Conservation (phyloP, 2,888 invertebrate species). For the Buathra laborator region DNA sequence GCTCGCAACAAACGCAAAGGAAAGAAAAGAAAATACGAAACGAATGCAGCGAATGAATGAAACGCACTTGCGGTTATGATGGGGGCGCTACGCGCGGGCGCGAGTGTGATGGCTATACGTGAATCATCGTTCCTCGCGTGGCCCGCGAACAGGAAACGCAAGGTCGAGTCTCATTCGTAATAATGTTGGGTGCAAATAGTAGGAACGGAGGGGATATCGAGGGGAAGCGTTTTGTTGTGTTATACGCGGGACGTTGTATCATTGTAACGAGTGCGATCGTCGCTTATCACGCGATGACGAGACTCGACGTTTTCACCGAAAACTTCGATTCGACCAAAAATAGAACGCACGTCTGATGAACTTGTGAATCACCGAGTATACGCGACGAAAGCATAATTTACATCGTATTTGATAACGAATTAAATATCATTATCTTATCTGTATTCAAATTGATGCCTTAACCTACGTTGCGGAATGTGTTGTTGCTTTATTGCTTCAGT, state of each 20-base stretch:
- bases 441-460: neutral
- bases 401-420: neutral
- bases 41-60: slow-evolving; percentile 56
- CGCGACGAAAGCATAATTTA: neutral
- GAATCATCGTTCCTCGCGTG: slow-evolving; percentile 59
- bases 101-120: slow-evolving; percentile 23
- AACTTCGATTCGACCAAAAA: neutral
- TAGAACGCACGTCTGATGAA: slow-evolving; percentile 3
- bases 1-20: neutral
- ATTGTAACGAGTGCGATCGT: slow-evolving; percentile 23
- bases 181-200: slow-evolving; percentile 41
- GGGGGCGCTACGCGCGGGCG: slow-evolving; percentile 41
- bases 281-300: slow-evolving; percentile 17
- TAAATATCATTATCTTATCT: neutral
- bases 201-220: slow-evolving; percentile 3
- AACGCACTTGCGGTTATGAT: slow-evolving; percentile 17
- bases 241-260: slow-evolving; percentile 51
- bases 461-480: neutral
- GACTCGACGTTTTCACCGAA: neutral
- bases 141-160: slow-evolving; percentile 64
- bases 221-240: slow-evolving; percentile 38
- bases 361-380: slow-evolving; percentile 13
- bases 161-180: slow-evolving; percentile 65
- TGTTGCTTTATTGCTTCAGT: neutral
- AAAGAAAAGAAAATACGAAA: slow-evolving; percentile 9